Evolutionary conservation across 2,113 vertebrate species (phyloP).

Genomic region (Origma solitaria): DNA sequence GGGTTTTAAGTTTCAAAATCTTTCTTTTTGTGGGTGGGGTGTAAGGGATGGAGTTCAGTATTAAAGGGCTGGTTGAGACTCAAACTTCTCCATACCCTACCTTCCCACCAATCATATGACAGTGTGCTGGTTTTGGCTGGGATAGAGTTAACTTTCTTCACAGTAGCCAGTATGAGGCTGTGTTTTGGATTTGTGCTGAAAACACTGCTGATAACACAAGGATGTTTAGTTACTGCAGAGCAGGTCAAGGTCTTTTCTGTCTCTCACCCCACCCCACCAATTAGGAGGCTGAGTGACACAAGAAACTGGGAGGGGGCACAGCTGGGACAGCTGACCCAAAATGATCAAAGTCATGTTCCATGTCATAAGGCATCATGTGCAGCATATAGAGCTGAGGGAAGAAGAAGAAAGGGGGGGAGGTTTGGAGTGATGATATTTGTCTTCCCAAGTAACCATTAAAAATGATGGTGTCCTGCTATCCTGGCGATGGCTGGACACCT

Average conservation of each 20-base stretch:
- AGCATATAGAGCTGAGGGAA: neutral
- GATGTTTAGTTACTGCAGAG: neutral
- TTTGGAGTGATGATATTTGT: neutral
- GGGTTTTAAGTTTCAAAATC: neutral
- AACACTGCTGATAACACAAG: neutral
- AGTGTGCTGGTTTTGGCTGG: neutral
- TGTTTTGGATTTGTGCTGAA: neutral
- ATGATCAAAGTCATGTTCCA: neutral
- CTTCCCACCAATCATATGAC: neutral
- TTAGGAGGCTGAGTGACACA: neutral
- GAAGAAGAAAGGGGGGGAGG: neutral
- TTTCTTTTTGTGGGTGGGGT: neutral
- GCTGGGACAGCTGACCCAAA: neutral
- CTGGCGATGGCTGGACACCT: neutral
- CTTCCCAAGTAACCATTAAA: neutral
- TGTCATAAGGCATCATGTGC: neutral
- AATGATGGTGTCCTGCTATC: neutral
- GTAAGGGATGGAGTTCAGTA: neutral
- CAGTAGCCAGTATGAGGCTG: neutral
- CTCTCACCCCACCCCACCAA: neutral
- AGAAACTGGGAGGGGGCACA: neutral
- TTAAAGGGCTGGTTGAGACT: neutral
- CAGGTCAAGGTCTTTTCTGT: neutral
- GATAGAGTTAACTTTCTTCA: neutral
- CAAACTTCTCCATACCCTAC: neutral